Base-by-base conservation (phyloP, 2,113 vertebrate species). In the Notothenia rossii region DNA sequence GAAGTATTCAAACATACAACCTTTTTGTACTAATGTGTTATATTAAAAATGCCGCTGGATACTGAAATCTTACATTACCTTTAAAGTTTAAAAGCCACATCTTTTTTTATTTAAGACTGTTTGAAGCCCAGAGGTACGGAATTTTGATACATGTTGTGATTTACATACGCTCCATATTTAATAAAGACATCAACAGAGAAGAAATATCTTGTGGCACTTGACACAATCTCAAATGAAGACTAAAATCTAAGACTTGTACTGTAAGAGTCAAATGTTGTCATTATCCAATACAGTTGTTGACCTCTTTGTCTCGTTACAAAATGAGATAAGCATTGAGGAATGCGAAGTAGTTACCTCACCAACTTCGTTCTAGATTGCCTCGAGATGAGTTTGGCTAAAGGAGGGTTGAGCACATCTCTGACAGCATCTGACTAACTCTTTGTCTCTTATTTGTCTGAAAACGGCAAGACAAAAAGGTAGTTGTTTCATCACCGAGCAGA, bases 401-500 rank as follows among this genome's bases (percentile, higher is more conserved):
- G 50, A 70, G 54, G 15, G 4, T 15, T 75, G 54, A 83, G 75
- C 71, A 78, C 45, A 83, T 82, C 70, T 69, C 3, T 59, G 63
- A 84, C 65, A 59, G 22, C 48, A 67, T 77, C 46, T 82, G 62
- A 90, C 81, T 77, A 48, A 65, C 74, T 25, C 75, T 80, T 77
- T 90, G 89, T 88, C 77, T 82, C 33, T 36, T 2, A 45, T 71
- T 82, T 71, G 46, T 74, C 25, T 5, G 36, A n/a, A 73, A 66
- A 67, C 17, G 8, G 75, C 55, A 54, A 45, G 20, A 89, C 72
- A 78, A 77, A 59, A 70, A 56, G 58, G 49, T 12, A 45, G 54
- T 79, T 84, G 51, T 88, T 73, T 83, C 15, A 13, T 83, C 48
- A 63, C 7, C 1, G 17, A 83, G 64, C 72, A 87, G 81, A 86